Conservation (phyloP, 2,888 invertebrate genomes). For the Parnassius apollo region DNA sequence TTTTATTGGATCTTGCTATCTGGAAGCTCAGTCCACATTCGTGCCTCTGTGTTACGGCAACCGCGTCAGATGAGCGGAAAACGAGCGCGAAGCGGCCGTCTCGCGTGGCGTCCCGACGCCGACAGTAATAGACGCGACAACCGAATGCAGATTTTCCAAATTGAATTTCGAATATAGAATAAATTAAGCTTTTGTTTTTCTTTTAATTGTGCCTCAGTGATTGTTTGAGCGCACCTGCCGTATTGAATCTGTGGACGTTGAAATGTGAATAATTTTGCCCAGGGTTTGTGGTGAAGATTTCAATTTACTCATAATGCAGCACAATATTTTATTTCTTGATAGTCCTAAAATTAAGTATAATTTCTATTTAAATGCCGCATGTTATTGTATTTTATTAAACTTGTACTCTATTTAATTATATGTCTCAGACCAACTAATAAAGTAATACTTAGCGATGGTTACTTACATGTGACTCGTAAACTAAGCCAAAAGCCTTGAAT, state of each 20-base stretch:
- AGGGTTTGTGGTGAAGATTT: conserved; percentile 10
- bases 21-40: background rate
- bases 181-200: conserved; percentile 20
- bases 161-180: conserved; percentile 28
- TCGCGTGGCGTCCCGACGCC: conserved; percentile 42
- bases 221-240: conserved; percentile 14
- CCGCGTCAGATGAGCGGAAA: conserved; percentile 63
- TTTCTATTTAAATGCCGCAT: too few species aligned
- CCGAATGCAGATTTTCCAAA: conserved; percentile 24
- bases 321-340: too few species aligned
- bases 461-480: too few species aligned
- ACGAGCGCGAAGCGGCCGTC: conserved; percentile 57
- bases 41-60: conserved; percentile 39
- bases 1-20: conserved; percentile 13
- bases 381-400: too few species aligned
- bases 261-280: conserved; percentile 17
- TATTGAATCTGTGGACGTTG: conserved; percentile 18
- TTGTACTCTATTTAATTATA: too few species aligned
- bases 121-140: conserved; percentile 29
- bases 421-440: too few species aligned
- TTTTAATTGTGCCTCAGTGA: conserved; percentile 21
- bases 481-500: too few species aligned
- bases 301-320: too few species aligned
- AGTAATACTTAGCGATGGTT: too few species aligned
- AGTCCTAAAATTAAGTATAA: too few species aligned